Base-by-base conservation (phyloP, 2,113 vertebrate genomes). In the Bujurquina vittata region DNA sequence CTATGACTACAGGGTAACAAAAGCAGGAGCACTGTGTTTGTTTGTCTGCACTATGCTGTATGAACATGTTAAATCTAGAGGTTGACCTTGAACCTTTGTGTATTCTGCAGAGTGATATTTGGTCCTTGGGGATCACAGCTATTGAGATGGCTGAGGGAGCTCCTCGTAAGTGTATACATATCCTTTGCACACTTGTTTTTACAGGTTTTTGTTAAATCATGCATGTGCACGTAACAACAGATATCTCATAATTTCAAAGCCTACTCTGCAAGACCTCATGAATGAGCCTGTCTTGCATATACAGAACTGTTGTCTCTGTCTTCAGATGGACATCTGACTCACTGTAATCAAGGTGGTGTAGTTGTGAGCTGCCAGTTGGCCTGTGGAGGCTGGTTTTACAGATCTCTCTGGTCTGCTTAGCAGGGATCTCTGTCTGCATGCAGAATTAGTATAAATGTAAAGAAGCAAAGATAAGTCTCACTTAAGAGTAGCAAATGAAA, bases 131-230 rank as follows among this genome's bases (percentile, higher is more conserved):
- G 67, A 98, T 98, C 89, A 98, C 97, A n/a, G 97, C 97, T 76
- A 98, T 98, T 20, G 97, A 98, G 95, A 98, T 98, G 97, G 97
- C 97, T 10, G 97, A 98, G 90, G 97, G 97, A 88, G 97, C 97
- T 1, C 97, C 97, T 37, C 97, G 97, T 98, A 95, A 98, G 97
- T 96, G 10, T 22, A 43, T 31, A 8, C 26, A 59, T 49, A 72
- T 10, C 40, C 40, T 20, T 63, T 77, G 5, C 20, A 12, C 31
- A 18, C 12, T 31, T 22, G 2, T 57, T 58, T 72, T 61, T 10
- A 52, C n/a, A 40, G 72, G 23, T 22, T 65, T 23, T 26, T 63
- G 56, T 74, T 20, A 31, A 77, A 85, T 69, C 35, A 2, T 26
- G 17, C 29, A 23, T 76, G 65, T 77, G 20, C 67, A 10, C 67